phyloP scores from a whole-genome alignment of 92 coral and sea anemone genomes.

The Blastomussa wellsi region DNA sequence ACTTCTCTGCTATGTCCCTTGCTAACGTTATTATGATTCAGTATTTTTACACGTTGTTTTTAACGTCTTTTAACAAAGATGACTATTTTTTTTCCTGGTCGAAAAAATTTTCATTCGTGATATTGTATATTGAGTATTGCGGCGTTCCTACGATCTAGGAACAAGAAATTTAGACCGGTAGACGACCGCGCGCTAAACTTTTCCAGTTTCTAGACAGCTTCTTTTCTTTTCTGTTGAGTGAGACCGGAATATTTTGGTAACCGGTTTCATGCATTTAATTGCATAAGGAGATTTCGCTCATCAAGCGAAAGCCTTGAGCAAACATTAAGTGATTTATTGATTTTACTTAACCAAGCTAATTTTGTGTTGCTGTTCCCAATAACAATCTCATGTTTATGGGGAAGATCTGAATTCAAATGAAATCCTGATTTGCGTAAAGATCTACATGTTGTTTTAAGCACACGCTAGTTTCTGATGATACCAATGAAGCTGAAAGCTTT shows the following conservation, averaged over 20 bases:
- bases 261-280: constrained; percentile 1
- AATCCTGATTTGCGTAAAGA: neutral
- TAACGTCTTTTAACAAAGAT: constrained; percentile 5
- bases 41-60: neutral
- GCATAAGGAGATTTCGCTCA: neutral
- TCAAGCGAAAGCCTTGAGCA: neutral
- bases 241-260: too few species aligned
- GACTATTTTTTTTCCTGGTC: neutral
- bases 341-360: constrained; percentile 10
- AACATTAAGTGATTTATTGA: constrained; percentile 7
- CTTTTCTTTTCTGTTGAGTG: neutral
- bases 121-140: too few species aligned
- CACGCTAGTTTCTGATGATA: neutral
- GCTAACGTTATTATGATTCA: neutral
- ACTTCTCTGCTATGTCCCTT: neutral
- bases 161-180: neutral
- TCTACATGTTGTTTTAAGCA: neutral
- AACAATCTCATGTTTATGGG: neutral
- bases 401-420: neutral
- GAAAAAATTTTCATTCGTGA: neutral
- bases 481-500: neutral
- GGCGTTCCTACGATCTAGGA: neutral
- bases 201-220: neutral
- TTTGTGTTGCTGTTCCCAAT: neutral
- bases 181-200: neutral